Evolutionary conservation across 2,113 vertebrate species (phyloP).

Genomic region (Cynoglossus semilaevis): DNA sequence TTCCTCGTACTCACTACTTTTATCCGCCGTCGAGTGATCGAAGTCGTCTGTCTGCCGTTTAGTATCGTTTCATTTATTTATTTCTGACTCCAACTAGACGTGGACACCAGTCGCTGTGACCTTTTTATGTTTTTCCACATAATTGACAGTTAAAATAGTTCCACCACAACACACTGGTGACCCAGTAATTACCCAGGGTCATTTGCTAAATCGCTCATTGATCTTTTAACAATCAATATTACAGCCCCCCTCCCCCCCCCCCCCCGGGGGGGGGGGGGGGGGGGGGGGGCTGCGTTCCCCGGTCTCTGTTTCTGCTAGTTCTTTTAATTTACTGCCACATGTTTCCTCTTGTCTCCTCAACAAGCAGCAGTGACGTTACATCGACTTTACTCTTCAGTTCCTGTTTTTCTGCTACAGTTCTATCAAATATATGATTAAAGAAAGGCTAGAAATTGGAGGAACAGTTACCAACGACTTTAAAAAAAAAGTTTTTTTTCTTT

Average conservation of each 20-base stretch:
- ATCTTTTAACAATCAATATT: conserved; percentile 36
- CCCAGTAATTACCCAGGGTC: conserved; percentile 40
- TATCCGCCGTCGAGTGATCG: conserved; percentile 1
- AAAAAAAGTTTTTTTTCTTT: neutral
- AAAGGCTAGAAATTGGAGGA: too few relatives aligned
- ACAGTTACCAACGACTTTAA: too few relatives aligned
- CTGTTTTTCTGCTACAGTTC: too few relatives aligned
- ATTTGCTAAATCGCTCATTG: conserved; percentile 37
- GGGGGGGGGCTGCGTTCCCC: too few relatives aligned
- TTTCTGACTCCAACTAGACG: conserved; percentile 19
- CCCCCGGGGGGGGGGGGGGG: neutral
- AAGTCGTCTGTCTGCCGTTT: neutral
- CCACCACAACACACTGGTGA: neutral
- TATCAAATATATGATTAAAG: too few relatives aligned
- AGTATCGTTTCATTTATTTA: conserved; percentile 7
- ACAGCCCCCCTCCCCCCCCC: conserved; percentile 20
- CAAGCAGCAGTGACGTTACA: neutral
- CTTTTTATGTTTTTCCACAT: conserved; percentile 3
- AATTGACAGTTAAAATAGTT: conserved; percentile 5
- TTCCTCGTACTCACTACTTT: neutral
- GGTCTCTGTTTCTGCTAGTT: too few relatives aligned
- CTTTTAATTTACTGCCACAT: conserved; percentile 22
- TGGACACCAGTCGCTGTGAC: conserved; percentile 15
- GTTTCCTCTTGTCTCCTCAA: conserved; percentile 13
- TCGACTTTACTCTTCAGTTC: too few relatives aligned